Evolutionary conservation across 2,113 vertebrate species (phyloP).

Genomic region (Indicator maculatus): DNA sequence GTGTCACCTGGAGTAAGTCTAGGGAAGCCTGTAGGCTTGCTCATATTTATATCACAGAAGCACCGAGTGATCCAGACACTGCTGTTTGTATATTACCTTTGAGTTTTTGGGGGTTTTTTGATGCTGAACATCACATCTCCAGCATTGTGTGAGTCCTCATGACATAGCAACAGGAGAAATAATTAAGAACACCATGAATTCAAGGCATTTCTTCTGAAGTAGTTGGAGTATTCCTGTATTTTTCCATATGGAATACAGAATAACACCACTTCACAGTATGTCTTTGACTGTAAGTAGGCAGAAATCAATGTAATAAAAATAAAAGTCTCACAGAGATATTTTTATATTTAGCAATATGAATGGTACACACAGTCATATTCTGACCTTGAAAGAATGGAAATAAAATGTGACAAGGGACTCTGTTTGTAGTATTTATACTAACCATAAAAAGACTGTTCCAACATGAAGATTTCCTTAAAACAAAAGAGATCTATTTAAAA

Average conservation of each 20-base stretch:
- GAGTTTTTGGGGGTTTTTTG: background rate
- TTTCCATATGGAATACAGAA: constrained; percentile 11
- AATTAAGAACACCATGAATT: background rate
- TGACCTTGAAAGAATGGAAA: constrained; percentile 59
- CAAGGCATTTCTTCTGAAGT: background rate
- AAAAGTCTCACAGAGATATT: constrained; percentile 39
- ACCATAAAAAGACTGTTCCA: constrained; percentile 17
- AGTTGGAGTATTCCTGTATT: constrained; percentile 27
- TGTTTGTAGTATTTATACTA: constrained; percentile 26
- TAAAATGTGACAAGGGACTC: constrained; percentile 22
- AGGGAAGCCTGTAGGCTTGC: background rate
- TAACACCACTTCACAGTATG: background rate
- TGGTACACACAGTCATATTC: constrained; percentile 26
- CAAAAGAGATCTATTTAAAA: constrained; percentile 41
- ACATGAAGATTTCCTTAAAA: constrained; percentile 53
- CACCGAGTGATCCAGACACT: background rate
- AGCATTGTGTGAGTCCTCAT: background rate
- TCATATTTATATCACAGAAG: background rate
- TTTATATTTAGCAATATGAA: constrained; percentile 59
- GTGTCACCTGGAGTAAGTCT: background rate
- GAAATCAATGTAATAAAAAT: constrained; percentile 65
- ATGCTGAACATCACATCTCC: background rate
- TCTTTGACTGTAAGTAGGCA: constrained; percentile 26
- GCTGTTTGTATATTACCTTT: background rate
- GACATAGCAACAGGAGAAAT: background rate